A percentile compares a stretch with the other conserved stretches of the same genome.
These are phyloP conservation scores for Charaxes varanes DNA, from an alignment of 1,140 invertebrate species.

Conservation along the genomic window DNA sequence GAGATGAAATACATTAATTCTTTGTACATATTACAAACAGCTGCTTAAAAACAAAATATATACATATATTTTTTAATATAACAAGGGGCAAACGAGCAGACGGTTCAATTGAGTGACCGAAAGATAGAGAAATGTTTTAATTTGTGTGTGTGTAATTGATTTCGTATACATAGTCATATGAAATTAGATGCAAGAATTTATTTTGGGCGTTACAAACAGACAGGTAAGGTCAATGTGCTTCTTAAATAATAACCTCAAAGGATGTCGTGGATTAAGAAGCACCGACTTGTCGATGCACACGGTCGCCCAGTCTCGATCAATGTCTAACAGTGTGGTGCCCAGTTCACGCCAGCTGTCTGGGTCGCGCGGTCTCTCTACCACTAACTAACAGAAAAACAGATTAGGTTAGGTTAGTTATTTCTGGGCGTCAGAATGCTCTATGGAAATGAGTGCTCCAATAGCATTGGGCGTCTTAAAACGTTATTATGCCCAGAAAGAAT, in stretches of 20 bases:
- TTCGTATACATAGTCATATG: too few species aligned
- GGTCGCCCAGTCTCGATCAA: constrained; percentile 41
- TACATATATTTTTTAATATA: not conserved
- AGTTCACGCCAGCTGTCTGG: constrained; percentile 52
- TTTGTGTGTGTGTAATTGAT: too few species aligned
- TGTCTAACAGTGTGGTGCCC: constrained; percentile 40
- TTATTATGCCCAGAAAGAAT: too few species aligned
- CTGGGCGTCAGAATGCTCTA: too few species aligned
- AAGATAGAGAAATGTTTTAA: too few species aligned
- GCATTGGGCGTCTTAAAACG: too few species aligned
- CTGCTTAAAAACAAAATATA: not conserved
- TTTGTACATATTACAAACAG: not conserved
- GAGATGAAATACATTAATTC: not conserved
- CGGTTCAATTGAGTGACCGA: too few species aligned
- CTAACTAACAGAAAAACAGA: constrained; percentile 33
- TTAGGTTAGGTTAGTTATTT: too few species aligned
- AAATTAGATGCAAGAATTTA: not conserved
- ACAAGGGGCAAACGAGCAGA: too few species aligned
- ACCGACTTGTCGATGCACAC: constrained; percentile 51
- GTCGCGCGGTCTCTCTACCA: constrained; percentile 27
- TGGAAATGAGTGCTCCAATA: too few species aligned
- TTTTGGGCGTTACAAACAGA: not conserved
- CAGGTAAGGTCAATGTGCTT: not conserved
- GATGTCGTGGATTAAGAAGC: constrained; percentile 37
- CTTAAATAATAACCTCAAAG: constrained; percentile 32